Conservation (phyloP, 2,113 vertebrate genomes). For the Lepisosteus oculatus region DNA sequence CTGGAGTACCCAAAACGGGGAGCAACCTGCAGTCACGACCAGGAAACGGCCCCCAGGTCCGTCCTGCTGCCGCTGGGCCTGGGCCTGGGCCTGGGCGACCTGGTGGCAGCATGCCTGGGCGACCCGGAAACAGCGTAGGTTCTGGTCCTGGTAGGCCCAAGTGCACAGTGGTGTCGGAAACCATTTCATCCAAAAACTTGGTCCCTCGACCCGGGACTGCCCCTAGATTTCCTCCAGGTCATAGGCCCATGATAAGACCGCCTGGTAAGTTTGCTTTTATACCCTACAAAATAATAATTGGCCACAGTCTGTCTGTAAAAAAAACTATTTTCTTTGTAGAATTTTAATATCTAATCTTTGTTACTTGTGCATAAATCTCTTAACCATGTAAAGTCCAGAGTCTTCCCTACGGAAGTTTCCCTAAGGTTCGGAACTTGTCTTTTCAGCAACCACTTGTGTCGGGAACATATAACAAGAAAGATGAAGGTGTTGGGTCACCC, state of each 20-base stretch:
- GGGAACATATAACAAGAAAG: too few relatives aligned
- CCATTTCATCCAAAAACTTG: slow-evolving; percentile 91
- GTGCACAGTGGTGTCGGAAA: slow-evolving; percentile 94
- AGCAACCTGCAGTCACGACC: slow-evolving; percentile 25
- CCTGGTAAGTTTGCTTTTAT: slow-evolving; percentile 43
- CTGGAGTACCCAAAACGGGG: slow-evolving; percentile 33
- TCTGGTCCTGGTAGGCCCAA: slow-evolving; percentile 67
- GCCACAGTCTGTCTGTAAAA: too few relatives aligned
- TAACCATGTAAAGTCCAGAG: too few relatives aligned
- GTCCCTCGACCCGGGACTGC: slow-evolving; percentile 61
- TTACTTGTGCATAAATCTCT: too few relatives aligned
- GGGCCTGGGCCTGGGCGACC: slow-evolving; percentile 45
- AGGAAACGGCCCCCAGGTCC: slow-evolving; percentile 28
- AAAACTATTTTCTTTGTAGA: too few relatives aligned
- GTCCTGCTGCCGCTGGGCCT: slow-evolving; percentile 25
- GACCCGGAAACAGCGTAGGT: slow-evolving; percentile 43
- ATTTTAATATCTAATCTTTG: too few relatives aligned
- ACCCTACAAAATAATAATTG: too few relatives aligned
- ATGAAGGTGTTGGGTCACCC: too few relatives aligned
- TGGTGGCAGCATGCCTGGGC: slow-evolving; percentile 32
- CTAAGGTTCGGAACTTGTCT: too few relatives aligned
- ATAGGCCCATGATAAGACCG: slow-evolving; percentile 69
- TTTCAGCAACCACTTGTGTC: too few relatives aligned
- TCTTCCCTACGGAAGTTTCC: too few relatives aligned
- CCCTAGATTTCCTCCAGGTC: slow-evolving; percentile 40